Conservation (phyloP, 2,888 invertebrate genomes). For the Disparrhopalites patrizii region DNA sequence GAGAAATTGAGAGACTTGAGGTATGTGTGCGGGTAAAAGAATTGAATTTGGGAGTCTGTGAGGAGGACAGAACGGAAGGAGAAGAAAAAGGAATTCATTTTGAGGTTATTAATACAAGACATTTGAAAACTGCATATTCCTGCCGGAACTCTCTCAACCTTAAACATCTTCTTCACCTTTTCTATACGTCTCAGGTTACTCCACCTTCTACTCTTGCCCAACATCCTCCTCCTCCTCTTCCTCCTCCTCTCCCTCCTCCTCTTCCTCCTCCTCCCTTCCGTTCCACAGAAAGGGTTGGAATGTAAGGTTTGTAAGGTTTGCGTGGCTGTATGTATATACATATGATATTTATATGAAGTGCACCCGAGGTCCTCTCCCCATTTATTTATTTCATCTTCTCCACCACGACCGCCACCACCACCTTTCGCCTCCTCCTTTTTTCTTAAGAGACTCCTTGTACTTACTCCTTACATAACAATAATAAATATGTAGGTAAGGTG, state of each 20-base stretch:
- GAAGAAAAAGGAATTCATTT: background rate
- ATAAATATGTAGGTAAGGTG: no score
- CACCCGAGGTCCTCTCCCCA: no score
- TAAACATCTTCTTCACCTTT: conserved; percentile 18
- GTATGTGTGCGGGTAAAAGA: background rate
- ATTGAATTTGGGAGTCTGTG: background rate
- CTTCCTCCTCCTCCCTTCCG: background rate
- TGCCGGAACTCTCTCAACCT: background rate
- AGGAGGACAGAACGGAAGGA: background rate
- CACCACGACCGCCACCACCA: no score
- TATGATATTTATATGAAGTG: no score
- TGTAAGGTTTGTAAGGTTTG: no score
- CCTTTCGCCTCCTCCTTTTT: no score
- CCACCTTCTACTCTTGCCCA: background rate
- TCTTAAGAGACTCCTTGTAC: no score
- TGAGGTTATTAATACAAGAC: background rate
- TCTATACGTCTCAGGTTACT: background rate
- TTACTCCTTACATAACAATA: no score
- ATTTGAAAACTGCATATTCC: background rate
- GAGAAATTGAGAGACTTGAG: background rate
- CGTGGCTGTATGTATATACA: background rate
- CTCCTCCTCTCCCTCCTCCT: background rate
- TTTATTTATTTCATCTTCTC: no score
- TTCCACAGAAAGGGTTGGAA: no score
- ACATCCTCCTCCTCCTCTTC: background rate